Conservation (phyloP, 1,140 invertebrate species). For the Ridgeia piscesae region DNA sequence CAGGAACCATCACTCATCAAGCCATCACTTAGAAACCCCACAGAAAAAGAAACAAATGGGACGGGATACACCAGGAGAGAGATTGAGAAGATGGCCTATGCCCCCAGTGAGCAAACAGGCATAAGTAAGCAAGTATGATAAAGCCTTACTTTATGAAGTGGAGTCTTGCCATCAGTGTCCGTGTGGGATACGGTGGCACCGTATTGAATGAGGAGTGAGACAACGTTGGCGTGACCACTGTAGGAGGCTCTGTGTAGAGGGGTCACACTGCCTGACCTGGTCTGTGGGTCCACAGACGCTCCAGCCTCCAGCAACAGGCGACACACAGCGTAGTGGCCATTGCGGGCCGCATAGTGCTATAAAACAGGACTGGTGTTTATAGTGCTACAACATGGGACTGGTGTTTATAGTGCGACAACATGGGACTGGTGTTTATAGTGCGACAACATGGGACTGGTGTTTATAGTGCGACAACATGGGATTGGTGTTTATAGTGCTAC, state of each 20-base stretch:
- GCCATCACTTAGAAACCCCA: no score
- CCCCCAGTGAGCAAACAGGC: no score
- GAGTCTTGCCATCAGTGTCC: constrained; percentile 78
- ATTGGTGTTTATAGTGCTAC: no score
- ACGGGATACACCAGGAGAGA: no score
- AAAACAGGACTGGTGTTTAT: constrained; percentile 34
- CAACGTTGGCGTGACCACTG: constrained; percentile 44
- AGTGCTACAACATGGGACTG: not conserved
- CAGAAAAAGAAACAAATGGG: no score
- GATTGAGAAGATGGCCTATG: no score
- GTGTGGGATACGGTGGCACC: constrained; percentile 66
- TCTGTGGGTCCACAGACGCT: constrained; percentile 73
- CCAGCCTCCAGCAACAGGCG: constrained; percentile 69
- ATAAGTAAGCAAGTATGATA: no score
- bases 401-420: no score
- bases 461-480: no score
- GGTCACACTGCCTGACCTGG: constrained; percentile 72
- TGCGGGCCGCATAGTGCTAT: constrained; percentile 81
- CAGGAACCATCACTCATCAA: no score
- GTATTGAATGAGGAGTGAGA: constrained; percentile 65
- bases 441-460: no score
- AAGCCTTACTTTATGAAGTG: constrained; percentile 60
- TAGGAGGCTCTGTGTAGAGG: constrained; percentile 78
- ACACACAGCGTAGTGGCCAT: constrained; percentile 73
- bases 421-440: no score